These are phyloP conservation scores for Gnathochromis pfefferi DNA, from an alignment of 2,113 vertebrate genomes.

Conservation along the genomic window DNA sequence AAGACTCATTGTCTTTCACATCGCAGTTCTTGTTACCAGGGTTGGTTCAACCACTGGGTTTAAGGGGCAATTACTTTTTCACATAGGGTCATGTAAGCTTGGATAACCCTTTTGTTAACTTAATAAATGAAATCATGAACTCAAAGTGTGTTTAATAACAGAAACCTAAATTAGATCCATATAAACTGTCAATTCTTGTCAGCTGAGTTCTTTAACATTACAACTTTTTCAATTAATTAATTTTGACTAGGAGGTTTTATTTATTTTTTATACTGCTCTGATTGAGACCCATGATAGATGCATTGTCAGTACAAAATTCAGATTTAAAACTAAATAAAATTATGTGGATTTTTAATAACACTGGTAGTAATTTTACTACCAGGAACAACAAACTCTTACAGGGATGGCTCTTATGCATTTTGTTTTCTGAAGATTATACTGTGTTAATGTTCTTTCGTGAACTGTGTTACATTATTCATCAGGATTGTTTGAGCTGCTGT, in stretches of 20 bases:
- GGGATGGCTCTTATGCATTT: neutral
- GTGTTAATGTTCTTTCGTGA: neutral
- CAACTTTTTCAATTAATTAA: neutral
- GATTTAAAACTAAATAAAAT: neutral
- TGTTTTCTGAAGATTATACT: neutral
- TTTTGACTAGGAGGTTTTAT: neutral
- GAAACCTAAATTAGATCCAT: neutral
- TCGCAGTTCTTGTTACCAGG: neutral
- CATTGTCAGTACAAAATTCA: neutral
- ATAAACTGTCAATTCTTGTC: neutral
- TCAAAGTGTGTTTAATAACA: neutral
- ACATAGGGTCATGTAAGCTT: neutral
- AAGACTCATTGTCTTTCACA: neutral
- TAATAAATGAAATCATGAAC: neutral
- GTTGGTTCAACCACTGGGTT: neutral
- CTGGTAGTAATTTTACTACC: neutral
- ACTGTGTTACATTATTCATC: slow-evolving; percentile 22
- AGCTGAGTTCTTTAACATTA: neutral
- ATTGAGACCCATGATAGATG: neutral
- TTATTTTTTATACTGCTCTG: neutral
- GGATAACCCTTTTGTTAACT: neutral
- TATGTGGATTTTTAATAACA: neutral
- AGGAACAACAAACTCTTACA: neutral
- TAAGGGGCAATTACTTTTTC: neutral
- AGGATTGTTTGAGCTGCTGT: neutral